These are phyloP conservation scores for Ditula angustiorana DNA, from an alignment of 2,888 invertebrate species.

Conservation along the genomic window DNA sequence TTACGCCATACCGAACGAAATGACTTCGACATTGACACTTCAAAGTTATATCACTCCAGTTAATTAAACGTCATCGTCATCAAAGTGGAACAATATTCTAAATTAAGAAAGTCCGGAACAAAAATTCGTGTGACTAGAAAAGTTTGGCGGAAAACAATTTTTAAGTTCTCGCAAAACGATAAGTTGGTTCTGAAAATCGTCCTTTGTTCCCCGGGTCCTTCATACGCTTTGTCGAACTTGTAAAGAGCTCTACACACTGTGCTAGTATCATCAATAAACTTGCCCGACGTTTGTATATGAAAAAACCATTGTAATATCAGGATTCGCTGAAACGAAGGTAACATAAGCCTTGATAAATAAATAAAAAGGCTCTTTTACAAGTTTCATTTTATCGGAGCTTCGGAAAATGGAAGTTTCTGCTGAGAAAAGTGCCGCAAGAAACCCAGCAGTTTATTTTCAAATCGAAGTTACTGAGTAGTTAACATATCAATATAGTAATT, in stretches of 20 bases:
- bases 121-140: neutral
- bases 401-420: no score
- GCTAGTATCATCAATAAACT: no score
- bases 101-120: slow-evolving; percentile 4
- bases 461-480: no score
- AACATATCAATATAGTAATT: no score
- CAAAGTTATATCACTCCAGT: neutral
- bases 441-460: no score
- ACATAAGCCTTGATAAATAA: no score
- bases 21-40: neutral
- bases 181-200: neutral
- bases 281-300: no score
- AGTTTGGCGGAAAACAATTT: neutral
- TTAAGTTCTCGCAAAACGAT: slow-evolving; percentile 1
- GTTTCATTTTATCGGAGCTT: no score
- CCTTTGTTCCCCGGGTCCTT: neutral
- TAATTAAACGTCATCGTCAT: slow-evolving; percentile 6
- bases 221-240: neutral
- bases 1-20: neutral
- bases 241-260: neutral
- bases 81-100: neutral
- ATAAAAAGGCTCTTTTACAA: no score
- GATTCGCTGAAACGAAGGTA: no score
- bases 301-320: no score
- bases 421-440: no score